These are phyloP conservation scores for Thaleichthys pacificus DNA, from an alignment of 2,797 vertebrate genomes.

Conservation along the genomic window DNA sequence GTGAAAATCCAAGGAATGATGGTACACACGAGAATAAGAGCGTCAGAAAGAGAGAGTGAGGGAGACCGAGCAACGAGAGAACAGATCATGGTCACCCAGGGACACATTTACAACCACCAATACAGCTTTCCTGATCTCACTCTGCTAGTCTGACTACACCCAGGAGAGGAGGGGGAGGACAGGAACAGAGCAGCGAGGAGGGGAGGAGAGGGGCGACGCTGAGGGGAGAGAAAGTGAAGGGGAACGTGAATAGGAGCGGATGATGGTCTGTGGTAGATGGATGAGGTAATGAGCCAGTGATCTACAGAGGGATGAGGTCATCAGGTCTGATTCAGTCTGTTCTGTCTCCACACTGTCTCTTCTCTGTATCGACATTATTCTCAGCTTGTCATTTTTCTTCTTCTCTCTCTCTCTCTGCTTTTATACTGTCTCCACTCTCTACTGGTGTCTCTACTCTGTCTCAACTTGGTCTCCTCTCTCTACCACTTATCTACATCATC, in stretches of 20 bases:
- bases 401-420: neutral
- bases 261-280: neutral
- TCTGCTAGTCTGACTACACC: neutral
- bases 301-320: neutral
- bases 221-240: neutral
- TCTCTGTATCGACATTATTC: neutral
- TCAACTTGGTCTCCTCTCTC: neutral
- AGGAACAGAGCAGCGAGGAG: no score
- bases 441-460: neutral
- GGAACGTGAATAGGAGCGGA: neutral
- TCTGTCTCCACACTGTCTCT: neutral
- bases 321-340: neutral
- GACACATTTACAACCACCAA: neutral
- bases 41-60: neutral
- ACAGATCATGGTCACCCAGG: neutral
- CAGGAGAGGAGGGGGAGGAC: neutral
- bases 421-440: neutral
- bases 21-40: neutral
- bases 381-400: neutral
- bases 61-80: neutral
- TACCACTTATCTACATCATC: neutral
- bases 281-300: no score
- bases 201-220: no score
- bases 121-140: neutral
- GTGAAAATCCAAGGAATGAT: neutral